A percentile compares a stretch with the other conserved stretches of the same genome.
These are phyloP conservation scores for Cryptocephalus primarius DNA, from an alignment of 2,888 invertebrate species.

Conservation along the genomic window DNA sequence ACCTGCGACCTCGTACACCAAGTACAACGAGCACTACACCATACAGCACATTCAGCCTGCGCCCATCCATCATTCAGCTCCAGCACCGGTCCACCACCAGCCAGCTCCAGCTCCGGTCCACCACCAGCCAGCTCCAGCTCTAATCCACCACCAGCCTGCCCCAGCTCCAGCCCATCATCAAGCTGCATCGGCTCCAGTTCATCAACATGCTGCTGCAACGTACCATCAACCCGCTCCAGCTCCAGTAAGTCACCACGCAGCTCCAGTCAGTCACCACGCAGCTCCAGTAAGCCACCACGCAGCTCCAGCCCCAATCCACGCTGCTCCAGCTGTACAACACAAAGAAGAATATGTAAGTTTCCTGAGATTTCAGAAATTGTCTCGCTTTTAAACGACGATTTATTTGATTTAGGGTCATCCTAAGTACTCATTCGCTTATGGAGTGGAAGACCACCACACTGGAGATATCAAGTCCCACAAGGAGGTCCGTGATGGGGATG, in stretches of 20 bases:
- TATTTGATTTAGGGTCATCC: conserved; percentile 36
- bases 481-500: conserved; percentile 43
- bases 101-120: background rate
- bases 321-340: background rate
- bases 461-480: conserved; percentile 46
- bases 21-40: conserved; percentile 16
- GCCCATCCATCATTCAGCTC: conserved; percentile 3
- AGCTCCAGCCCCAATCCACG: background rate
- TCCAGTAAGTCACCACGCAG: background rate
- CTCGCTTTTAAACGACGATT: too few relatives aligned
- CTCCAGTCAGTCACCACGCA: background rate
- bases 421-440: conserved; percentile 47
- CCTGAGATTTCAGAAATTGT: too few relatives aligned
- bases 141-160: conserved; percentile 1
- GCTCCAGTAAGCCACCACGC: background rate
- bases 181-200: conserved; percentile 2
- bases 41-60: conserved; percentile 13
- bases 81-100: conserved; percentile 2
- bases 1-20: conserved; percentile 16
- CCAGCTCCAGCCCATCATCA: conserved; percentile 6
- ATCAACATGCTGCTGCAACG: background rate
- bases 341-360: too few relatives aligned
- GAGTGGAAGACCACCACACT: conserved; percentile 44
- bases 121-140: background rate
- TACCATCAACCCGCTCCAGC: background rate